Evolutionary conservation across 2,797 vertebrate genomes (phyloP), one percentile per base, ranked within the genome.

Genomic region (Triplophysa yarkandensis): DNA sequence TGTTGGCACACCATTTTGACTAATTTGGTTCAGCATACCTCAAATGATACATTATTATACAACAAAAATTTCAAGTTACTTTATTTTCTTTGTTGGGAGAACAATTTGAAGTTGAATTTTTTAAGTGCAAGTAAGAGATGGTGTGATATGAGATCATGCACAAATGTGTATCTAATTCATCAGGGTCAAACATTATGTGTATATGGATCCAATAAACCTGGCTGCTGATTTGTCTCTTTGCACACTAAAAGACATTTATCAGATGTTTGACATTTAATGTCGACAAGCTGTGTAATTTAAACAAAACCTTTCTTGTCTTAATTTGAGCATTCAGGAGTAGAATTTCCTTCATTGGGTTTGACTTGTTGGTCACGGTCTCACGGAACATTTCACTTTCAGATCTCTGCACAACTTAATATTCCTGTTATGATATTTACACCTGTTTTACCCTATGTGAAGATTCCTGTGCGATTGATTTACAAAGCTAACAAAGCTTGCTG

Each of bases 201-300:
- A 58, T 64, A 27, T 62, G 32, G 41, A 74, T 28, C n/a, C 30
- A 77, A 66, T 48, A 23, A 60, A 66, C n/a, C 52, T 64, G 14
- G 43, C 21, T 55, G 79, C 68, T 76, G 58, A 68, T 71, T 78
- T 67, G 14, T 13, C 55, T 58, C 41, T 67, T 48, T 39, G 63
- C 67, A 71, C 57, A 36, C 66, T 61, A 25, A 58, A 68, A 64
- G 27, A 68, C 64, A 52, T 23, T 34, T 13, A 80, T 80, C 41
- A 50, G 60, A 80, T 80, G 48, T 76, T 76, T 73, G 60, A 70
- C 69, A 16, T 43, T 7, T 67, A 57, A 57, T 66, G 61, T 76
- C 69, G 76, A 77, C 76, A 80, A 76, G 63, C 34, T 61, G 43
- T 55, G 36, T 50, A 41, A 76, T 66, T 58, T 62, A 11, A 62